phyloP scores from a whole-genome alignment of 2,797 vertebrate species.

The Kryptolebias ocellatus region DNA sequence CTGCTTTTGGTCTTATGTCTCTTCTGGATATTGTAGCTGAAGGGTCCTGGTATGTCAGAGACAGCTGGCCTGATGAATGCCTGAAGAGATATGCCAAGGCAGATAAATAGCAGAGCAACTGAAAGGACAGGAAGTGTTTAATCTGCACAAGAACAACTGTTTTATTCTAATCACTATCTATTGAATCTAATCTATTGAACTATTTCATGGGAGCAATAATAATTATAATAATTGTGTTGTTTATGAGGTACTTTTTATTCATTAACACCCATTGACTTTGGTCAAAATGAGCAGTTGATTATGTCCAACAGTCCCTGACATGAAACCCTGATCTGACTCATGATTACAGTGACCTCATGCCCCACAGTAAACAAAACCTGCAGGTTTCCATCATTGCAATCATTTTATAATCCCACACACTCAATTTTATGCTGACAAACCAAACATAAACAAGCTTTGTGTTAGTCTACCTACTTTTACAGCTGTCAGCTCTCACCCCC shows the following conservation, averaged over 20 bases:
- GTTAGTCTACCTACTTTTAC: not conserved
- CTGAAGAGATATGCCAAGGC: constrained; percentile 68
- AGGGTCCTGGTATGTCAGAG: constrained; percentile 59
- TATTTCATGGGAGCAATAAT: not conserved
- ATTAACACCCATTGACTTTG: constrained; percentile 1
- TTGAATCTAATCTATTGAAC: not conserved
- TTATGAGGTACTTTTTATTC: not conserved
- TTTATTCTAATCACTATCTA: not conserved
- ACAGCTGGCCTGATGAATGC: constrained; percentile 71
- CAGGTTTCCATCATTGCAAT: constrained; percentile 56
- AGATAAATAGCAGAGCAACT: constrained; percentile 56
- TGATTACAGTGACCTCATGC: not conserved
- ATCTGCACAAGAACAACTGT: constrained; percentile 35
- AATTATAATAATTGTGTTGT: not conserved
- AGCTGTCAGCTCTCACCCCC: not conserved
- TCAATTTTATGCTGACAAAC: constrained; percentile 57
- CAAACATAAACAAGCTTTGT: constrained; percentile 38
- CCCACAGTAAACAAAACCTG: constrained; percentile 28
- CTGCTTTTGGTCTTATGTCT: constrained; percentile 37
- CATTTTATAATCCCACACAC: constrained; percentile 53
- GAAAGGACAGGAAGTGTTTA: constrained; percentile 47
- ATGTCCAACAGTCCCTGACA: not conserved
- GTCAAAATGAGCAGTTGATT: not conserved
- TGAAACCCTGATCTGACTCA: constrained; percentile 5
- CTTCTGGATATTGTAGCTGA: constrained; percentile 53